A percentile compares a stretch with the other conserved stretches of the same genome.
Evolutionary conservation across 2,113 vertebrate genomes (phyloP).

Genomic region (Recurvirostra avosetta): DNA sequence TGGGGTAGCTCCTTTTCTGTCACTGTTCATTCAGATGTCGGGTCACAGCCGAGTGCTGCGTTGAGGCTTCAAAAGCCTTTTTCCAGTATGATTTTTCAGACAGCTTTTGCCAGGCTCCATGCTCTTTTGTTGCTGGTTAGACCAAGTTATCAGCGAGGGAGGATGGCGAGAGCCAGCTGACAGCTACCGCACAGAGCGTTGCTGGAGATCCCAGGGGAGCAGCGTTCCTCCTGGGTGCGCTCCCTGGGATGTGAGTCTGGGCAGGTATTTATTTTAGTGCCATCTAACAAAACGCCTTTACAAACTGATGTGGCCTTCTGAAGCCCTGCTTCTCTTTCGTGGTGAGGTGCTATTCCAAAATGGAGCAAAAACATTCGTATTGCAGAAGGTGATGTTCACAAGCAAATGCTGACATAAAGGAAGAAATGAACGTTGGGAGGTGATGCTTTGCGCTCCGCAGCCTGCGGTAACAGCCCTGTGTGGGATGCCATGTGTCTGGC

Average conservation of each 20-base stretch:
- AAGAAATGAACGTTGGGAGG: neutral
- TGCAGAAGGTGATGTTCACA: neutral
- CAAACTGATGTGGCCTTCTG: neutral
- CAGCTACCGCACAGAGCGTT: neutral
- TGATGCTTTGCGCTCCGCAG: neutral
- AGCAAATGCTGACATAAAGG: neutral
- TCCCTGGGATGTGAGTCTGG: neutral
- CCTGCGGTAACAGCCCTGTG: accelerated
- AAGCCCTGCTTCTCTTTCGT: neutral
- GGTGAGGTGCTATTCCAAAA: neutral
- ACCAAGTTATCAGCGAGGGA: neutral
- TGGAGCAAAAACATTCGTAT: neutral
- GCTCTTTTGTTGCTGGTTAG: neutral
- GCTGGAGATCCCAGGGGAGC: neutral
- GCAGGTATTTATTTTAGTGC: neutral
- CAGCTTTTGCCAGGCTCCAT: neutral
- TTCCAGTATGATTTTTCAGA: neutral
- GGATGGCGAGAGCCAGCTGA: neutral
- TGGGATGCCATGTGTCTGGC: neutral
- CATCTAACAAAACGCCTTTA: neutral
- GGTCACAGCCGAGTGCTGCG: accelerated
- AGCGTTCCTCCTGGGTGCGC: neutral
- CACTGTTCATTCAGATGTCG: neutral
- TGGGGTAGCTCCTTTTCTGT: neutral
- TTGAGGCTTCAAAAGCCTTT: neutral